Evolutionary conservation across 2,113 vertebrate species (phyloP).

Genomic region (Limanda limanda): DNA sequence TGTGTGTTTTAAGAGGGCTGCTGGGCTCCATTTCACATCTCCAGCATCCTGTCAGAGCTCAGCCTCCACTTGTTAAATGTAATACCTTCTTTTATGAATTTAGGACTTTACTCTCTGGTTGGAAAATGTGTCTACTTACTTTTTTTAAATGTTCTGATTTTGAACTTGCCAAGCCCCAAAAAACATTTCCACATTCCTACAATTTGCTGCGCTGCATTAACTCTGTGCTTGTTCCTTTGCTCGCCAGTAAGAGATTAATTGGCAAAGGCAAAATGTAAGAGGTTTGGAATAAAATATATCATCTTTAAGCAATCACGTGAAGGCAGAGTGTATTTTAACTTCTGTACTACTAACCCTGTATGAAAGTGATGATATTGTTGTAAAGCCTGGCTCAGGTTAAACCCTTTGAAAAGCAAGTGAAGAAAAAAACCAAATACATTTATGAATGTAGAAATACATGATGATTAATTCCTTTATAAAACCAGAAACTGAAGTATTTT

Average conservation of each 20-base stretch:
- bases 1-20: conserved; percentile 24
- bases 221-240: background rate
- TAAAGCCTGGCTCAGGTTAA: no score
- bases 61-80: background rate
- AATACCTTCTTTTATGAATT: background rate
- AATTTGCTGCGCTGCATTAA: conserved; percentile 9
- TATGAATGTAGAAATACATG: no score
- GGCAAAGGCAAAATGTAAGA: background rate
- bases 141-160: background rate
- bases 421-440: no score
- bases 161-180: background rate
- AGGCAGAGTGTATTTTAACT: no score
- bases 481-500: no score
- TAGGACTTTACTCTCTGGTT: background rate
- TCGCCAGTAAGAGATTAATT: background rate
- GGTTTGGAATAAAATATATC: background rate
- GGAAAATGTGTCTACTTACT: background rate
- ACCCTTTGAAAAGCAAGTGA: no score
- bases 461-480: no score
- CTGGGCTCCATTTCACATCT: conserved; percentile 35
- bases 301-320: no score
- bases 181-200: background rate
- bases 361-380: no score
- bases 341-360: no score
- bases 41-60: conserved; percentile 10